Percentiles rank a stretch among this genome's conserved stretches.
Evolutionary conservation across 1,140 invertebrate genomes (phyloP).

Genomic region (Catajapyx aquilonaris): DNA sequence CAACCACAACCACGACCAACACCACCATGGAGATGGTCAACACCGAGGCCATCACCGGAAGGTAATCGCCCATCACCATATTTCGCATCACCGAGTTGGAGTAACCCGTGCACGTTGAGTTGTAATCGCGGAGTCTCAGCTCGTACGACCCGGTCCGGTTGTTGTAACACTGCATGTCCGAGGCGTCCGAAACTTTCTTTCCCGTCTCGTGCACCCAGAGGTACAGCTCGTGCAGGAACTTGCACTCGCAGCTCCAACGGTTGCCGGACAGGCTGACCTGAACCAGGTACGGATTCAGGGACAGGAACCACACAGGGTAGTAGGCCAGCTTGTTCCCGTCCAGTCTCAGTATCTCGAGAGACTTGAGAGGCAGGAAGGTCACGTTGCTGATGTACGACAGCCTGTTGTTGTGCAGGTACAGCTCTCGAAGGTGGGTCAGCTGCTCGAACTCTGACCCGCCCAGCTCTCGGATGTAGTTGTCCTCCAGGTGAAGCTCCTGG

Average conservation of each 20-base stretch:
- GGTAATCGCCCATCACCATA: conserved; percentile 59
- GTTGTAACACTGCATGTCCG: conserved; percentile 57
- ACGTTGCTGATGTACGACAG: conserved; percentile 19
- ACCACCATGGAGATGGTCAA: conserved; percentile 44
- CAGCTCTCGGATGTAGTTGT: conserved; percentile 20
- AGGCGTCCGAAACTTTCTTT: conserved; percentile 50
- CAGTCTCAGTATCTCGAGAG: conserved; percentile 20
- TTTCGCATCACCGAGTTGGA: conserved; percentile 54
- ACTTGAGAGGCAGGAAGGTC: conserved; percentile 21
- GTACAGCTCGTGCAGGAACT: conserved; percentile 65
- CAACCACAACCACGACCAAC: conserved; percentile 46
- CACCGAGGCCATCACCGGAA: conserved; percentile 52
- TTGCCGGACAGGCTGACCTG: conserved; percentile 57
- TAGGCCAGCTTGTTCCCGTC: conserved; percentile 21
- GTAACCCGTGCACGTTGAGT: conserved; percentile 62
- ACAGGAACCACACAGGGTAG: conserved; percentile 23
- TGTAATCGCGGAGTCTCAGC: conserved; percentile 46
- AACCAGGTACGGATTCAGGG: conserved; percentile 21
- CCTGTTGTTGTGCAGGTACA: conserved; percentile 23
- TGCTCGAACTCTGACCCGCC: conserved; percentile 25
- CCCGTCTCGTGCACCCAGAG: conserved; percentile 62
- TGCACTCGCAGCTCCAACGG: conserved; percentile 72
- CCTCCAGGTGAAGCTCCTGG: conserved; percentile 20
- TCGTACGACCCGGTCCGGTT: conserved; percentile 45
- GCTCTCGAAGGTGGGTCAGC: conserved; percentile 18